These are phyloP conservation scores for Indri indri DNA, from an alignment of 2,113 vertebrate species.

Conservation along the genomic window DNA sequence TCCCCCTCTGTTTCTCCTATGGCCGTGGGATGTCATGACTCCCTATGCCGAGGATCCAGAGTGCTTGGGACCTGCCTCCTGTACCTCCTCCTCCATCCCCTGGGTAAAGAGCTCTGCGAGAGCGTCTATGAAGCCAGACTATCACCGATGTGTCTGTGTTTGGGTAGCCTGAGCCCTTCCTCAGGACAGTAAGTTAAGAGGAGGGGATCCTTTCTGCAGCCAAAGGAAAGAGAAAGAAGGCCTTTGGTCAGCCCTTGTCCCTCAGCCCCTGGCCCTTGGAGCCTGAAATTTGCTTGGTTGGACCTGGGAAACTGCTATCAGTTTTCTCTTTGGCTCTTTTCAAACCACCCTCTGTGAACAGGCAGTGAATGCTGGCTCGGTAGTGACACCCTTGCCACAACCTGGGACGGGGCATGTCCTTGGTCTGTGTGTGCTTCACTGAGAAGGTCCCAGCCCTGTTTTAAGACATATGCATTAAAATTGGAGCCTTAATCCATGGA, in stretches of 20 bases:
- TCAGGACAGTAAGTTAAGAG: background rate
- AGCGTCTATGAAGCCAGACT: background rate
- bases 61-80: rapidly evolving
- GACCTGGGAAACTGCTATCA: background rate
- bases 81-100: rapidly evolving
- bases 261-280: background rate
- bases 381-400: background rate
- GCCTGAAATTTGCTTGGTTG: background rate
- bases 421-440: background rate
- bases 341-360: background rate
- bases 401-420: background rate
- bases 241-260: background rate
- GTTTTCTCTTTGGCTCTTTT: background rate
- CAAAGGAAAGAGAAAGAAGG: background rate
- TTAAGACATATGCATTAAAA: background rate
- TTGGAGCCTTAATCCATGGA: background rate
- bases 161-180: background rate
- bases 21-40: background rate
- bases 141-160: background rate
- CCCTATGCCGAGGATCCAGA: background rate
- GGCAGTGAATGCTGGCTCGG: background rate
- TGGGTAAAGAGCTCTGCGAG: background rate
- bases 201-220: background rate
- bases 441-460: background rate
- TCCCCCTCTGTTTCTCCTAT: background rate